phyloP scores from a whole-genome alignment of 2,797 vertebrate genomes.

The Myioborus melanocephalus region DNA sequence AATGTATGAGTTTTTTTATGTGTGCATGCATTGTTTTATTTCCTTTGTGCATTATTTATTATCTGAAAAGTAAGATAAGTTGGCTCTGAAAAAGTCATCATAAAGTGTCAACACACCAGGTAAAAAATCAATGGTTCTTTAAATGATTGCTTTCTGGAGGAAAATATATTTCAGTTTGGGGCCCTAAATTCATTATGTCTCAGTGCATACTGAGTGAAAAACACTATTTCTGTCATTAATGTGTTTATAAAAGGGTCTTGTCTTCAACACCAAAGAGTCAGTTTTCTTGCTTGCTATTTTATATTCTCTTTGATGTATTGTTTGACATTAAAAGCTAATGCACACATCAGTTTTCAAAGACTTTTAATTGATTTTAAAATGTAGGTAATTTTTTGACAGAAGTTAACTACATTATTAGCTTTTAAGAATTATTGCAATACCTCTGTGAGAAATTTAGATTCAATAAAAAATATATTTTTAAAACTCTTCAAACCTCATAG shows the following conservation, averaged over 20 bases:
- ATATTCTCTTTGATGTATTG: slow-evolving; percentile 42
- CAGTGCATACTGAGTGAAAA: slow-evolving; percentile 52
- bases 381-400: slow-evolving; percentile 22
- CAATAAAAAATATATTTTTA: neutral
- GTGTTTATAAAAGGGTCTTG: slow-evolving; percentile 63
- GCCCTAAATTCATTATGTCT: slow-evolving; percentile 61
- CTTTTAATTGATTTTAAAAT: slow-evolving; percentile 45
- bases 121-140: slow-evolving; percentile 65
- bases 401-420: slow-evolving; percentile 2
- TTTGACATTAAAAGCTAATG: slow-evolving; percentile 60
- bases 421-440: slow-evolving; percentile 2
- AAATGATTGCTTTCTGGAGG: slow-evolving; percentile 37
- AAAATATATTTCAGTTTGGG: slow-evolving; percentile 63
- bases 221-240: slow-evolving; percentile 52
- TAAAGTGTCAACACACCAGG: slow-evolving; percentile 51
- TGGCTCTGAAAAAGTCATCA: slow-evolving; percentile 30
- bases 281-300: slow-evolving; percentile 10
- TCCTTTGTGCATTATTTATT: slow-evolving; percentile 56
- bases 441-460: slow-evolving; percentile 11
- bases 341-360: neutral
- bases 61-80: slow-evolving; percentile 40
- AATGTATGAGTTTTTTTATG: neutral
- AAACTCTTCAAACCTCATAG: neutral
- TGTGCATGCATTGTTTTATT: neutral
- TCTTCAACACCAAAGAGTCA: slow-evolving; percentile 31